Conservation (phyloP, 2,888 invertebrate species). For the Lasioglossum leucozonium region DNA sequence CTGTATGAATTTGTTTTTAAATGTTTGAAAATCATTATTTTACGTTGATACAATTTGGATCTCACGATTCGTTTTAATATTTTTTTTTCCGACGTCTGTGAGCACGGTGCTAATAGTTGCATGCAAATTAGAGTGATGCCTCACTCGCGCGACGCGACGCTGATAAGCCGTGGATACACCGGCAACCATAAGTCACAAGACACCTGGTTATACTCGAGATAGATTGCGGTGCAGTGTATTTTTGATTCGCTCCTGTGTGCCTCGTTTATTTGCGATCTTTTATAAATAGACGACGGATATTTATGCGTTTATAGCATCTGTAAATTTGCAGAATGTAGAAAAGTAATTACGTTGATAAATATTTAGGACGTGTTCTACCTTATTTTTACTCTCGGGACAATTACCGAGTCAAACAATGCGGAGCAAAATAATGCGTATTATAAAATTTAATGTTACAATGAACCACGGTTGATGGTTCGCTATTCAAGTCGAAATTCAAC, state of each 20-base stretch:
- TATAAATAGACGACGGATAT: constrained; percentile 18
- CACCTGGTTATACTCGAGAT: neutral
- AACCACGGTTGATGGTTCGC: neutral
- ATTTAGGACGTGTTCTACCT: neutral
- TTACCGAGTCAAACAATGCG: neutral
- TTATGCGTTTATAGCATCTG: neutral
- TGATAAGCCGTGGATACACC: constrained; percentile 1
- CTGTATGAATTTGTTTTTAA: too few species aligned
- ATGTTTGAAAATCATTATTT: too few species aligned
- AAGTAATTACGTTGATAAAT: neutral
- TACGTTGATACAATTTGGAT: too few species aligned
- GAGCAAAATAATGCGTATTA: neutral
- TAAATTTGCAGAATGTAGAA: neutral
- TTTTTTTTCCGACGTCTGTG: neutral
- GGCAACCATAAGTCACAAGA: constrained; percentile 7
- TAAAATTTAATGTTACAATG: neutral
- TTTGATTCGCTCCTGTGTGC: neutral
- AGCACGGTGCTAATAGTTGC: neutral
- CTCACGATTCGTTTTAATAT: neutral
- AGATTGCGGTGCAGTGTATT: neutral
- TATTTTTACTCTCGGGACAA: neutral
- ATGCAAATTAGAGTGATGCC: constrained; percentile 2
- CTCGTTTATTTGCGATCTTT: neutral
- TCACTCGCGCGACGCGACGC: neutral
- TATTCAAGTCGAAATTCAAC: too few species aligned